Evolutionary conservation across 2,888 invertebrate species (phyloP).

Genomic region (Diplolepis rosae): DNA sequence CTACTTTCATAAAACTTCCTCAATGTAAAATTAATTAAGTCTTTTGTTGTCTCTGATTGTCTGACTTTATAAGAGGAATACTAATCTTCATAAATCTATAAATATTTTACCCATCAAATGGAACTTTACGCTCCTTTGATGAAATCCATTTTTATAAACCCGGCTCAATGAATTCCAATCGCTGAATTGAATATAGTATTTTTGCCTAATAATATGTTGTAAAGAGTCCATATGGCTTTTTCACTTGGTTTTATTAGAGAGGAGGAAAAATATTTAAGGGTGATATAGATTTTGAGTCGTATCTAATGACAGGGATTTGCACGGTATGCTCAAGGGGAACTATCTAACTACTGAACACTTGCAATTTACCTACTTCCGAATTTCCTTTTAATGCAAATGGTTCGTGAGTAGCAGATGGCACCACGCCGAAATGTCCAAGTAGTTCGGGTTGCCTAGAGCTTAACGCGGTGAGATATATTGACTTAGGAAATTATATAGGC

Average conservation of each 20-base stretch:
- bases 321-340: neutral
- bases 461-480: neutral
- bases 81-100: neutral
- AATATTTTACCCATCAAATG: constrained; percentile 6
- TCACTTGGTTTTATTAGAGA: neutral
- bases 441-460: neutral
- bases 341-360: neutral
- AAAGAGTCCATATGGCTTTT: neutral
- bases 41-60: neutral
- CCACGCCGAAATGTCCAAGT: neutral
- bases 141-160: neutral
- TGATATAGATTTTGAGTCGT: neutral
- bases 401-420: constrained; percentile 3
- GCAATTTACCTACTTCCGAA: constrained; percentile 15
- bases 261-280: neutral
- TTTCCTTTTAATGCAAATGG: constrained; percentile 15
- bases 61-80: no score
- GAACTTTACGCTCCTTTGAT: neutral
- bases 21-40: constrained; percentile 11
- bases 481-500: constrained; percentile 14
- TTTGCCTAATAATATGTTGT: neutral
- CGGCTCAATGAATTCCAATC: neutral
- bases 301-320: constrained; percentile 2
- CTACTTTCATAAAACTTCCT: neutral
- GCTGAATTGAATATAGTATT: neutral